Conservation (phyloP, 1,140 invertebrate species). For the Diachasmimorpha longicaudata region DNA sequence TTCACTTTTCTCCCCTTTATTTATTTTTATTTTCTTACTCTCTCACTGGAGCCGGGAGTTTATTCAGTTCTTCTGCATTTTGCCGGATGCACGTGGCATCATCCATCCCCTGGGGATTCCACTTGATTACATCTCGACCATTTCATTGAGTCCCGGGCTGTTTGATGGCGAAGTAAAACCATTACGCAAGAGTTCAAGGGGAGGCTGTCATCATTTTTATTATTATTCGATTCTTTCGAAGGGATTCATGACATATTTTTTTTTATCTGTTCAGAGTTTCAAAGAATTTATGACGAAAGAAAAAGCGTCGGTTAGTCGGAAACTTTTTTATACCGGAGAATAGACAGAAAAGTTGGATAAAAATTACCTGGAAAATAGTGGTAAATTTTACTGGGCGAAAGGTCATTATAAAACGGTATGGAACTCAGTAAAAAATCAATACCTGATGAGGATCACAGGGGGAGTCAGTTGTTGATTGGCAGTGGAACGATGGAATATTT, state of each 20-base stretch:
- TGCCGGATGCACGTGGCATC: not conserved
- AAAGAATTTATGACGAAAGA: no score
- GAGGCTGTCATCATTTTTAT: slow-evolving; percentile 4
- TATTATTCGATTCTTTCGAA: not conserved
- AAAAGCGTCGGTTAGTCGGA: no score
- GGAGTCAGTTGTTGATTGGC: no score
- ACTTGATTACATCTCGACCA: slow-evolving; percentile 30
- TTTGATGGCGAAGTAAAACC: slow-evolving; percentile 29
- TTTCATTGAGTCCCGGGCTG: slow-evolving; percentile 22
- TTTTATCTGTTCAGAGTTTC: no score
- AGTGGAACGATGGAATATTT: no score
- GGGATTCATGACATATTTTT: not conserved
- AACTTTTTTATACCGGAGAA: no score
- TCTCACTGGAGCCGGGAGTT: not conserved
- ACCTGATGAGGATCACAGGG: no score
- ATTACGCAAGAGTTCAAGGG: slow-evolving; percentile 16
- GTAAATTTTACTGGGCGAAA: no score
- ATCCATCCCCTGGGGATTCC: not conserved
- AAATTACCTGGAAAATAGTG: no score
- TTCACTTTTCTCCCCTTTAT: not conserved
- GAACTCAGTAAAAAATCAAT: no score
- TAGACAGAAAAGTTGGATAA: no score
- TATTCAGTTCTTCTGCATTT: not conserved
- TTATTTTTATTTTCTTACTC: not conserved
- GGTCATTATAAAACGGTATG: no score